A percentile compares a stretch with the other conserved stretches of the same genome.
These are phyloP conservation scores for Embidobia sp. DNA, from an alignment of 2,888 invertebrate species.

Conservation along the genomic window DNA sequence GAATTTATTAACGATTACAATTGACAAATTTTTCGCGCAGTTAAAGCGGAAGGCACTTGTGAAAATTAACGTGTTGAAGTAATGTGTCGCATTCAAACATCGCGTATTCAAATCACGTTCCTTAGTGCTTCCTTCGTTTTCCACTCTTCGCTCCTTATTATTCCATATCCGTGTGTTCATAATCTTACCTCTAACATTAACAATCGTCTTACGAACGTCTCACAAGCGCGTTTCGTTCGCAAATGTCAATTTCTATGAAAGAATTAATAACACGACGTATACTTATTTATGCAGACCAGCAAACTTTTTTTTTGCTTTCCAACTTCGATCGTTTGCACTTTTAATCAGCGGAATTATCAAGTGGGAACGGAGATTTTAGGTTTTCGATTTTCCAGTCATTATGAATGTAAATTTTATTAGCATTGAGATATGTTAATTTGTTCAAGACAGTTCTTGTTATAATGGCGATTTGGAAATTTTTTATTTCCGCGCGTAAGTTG, in stretches of 20 bases:
- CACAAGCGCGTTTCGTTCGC: constrained; percentile 26
- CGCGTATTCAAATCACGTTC: constrained; percentile 66
- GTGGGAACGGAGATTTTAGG: constrained; percentile 12
- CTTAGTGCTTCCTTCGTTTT: constrained; percentile 65
- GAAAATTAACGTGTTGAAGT: constrained; percentile 55
- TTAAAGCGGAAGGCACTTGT: constrained; percentile 29
- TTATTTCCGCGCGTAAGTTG: no score
- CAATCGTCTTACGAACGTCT: constrained; percentile 57
- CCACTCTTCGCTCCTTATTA: constrained; percentile 64
- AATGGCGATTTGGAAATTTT: constrained; percentile 25
- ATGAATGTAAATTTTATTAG: constrained; percentile 54
- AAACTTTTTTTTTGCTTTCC: constrained; percentile 1
- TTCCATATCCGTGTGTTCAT: constrained; percentile 65
- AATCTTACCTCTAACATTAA: constrained; percentile 61
- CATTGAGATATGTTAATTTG: no score
- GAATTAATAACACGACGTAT: constrained; percentile 53
- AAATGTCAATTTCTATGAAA: constrained; percentile 58
- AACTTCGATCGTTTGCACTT: constrained; percentile 6
- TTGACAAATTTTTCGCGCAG: constrained; percentile 28
- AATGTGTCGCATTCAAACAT: constrained; percentile 67
- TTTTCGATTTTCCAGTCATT: constrained; percentile 25
- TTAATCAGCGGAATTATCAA: constrained; percentile 18
- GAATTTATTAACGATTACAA: constrained; percentile 19
- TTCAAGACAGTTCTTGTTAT: no score
- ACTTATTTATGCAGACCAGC: constrained; percentile 31